Evolutionary conservation across 2,113 vertebrate species (phyloP), one percentile per base, ranked within the genome.

Genomic region (Crocuta crocuta): DNA sequence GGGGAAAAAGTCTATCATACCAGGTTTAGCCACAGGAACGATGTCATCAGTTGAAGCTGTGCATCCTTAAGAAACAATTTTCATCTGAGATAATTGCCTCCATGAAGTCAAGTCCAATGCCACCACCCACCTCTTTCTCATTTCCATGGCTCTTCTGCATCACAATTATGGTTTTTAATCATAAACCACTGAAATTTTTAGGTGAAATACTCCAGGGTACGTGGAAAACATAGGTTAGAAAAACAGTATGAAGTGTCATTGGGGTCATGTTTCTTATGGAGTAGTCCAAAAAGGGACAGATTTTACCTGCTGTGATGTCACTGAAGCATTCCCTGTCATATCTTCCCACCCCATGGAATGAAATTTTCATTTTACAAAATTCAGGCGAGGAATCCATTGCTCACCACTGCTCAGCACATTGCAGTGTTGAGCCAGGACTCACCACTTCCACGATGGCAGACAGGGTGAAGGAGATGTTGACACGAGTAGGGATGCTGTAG

Each of bases 391-490:
- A n/a, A 17, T 61, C 23, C 33, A 61, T 12, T 58, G 31, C 63
- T 94, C 39, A 88, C 17, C 43, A 45, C 28, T 28, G 43, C 26
- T 76, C 26, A 65, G 24, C 63, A 39, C 48, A 43, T 45, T 50
- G 28, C 10, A 61, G 48, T 81, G 43, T 65, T 70, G n/a, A 21
- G 31, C 55, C 48, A 95, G 79, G 35, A 98, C 99, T 98, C 89
- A 99, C 99, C 99, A 99, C 99, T 21, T 99, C 99, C 16, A 99
- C 97, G 33, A 99, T 98, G 3, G 99, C 99, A 9, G 99, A 99
- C 23, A 99, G 98, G 2, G 99, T 99, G 98, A 99, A 99, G 89
- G 99, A 99, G 97, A 99, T 99, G 98, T 99, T 99, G 96, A 99
- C 76, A 7, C 98, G 98, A 58, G 99, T 99, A 39, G 99, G 99